Conservation (phyloP, 1,140 invertebrate species). For the Hetaerina americana region DNA sequence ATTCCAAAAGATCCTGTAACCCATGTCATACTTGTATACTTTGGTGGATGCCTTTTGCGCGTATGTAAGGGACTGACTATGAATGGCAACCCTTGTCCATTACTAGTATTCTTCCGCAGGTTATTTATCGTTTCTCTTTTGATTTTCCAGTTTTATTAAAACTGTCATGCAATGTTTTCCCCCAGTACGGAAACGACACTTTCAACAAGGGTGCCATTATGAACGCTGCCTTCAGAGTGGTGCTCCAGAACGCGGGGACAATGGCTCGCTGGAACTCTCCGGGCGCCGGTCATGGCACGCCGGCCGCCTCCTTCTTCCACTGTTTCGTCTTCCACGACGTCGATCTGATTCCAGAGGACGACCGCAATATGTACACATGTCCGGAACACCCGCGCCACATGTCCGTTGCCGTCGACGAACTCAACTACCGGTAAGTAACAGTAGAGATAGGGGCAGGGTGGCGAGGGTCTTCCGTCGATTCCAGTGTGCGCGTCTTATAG, state of each 20-base stretch:
- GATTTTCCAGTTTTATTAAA: no score
- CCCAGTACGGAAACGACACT: slow-evolving; percentile 30
- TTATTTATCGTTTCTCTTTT: no score
- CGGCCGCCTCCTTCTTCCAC: slow-evolving; percentile 25
- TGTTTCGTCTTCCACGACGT: slow-evolving; percentile 58
- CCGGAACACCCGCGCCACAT: slow-evolving; percentile 43
- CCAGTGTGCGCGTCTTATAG: background rate
- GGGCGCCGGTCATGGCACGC: background rate
- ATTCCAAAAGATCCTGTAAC: no score
- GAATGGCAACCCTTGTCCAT: no score
- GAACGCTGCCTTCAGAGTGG: slow-evolving; percentile 48
- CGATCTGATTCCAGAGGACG: slow-evolving; percentile 51
- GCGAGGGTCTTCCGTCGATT: no score
- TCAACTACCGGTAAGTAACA: slow-evolving; percentile 40
- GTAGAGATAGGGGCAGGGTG: background rate
- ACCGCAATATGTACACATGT: slow-evolving; percentile 49
- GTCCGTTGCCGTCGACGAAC: slow-evolving; percentile 47
- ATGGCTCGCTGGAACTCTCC: slow-evolving; percentile 10
- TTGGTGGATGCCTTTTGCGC: no score
- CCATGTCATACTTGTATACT: no score
- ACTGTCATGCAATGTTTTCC: no score
- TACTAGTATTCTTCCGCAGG: no score
- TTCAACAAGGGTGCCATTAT: slow-evolving; percentile 55
- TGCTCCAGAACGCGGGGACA: slow-evolving; percentile 27
- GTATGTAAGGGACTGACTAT: no score